Conservation (phyloP, 2,888 invertebrate genomes). For the Melanchra persicariae region DNA sequence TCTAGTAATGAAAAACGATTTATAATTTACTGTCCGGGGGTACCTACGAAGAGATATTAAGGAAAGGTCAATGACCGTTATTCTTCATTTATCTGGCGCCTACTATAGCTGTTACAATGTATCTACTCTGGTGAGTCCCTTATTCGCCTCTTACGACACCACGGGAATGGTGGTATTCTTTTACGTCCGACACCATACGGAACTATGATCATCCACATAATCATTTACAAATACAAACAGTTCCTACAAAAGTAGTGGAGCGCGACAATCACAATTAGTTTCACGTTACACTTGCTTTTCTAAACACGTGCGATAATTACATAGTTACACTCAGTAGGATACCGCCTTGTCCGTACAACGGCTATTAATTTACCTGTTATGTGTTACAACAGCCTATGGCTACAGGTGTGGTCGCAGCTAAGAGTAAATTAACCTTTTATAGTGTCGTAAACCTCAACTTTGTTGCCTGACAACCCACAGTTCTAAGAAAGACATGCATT, state of each 20-base stretch:
- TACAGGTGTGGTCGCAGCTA: slow-evolving; percentile 21
- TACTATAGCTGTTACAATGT: too few relatives aligned
- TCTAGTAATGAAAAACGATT: too few relatives aligned
- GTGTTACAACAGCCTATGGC: slow-evolving; percentile 10
- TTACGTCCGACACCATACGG: too few relatives aligned
- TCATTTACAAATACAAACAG: slow-evolving; percentile 11
- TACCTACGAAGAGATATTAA: too few relatives aligned
- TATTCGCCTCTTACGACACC: too few relatives aligned
- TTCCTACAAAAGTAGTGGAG: slow-evolving; percentile 48
- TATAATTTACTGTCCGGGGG: too few relatives aligned
- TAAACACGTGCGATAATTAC: slow-evolving; percentile 64
- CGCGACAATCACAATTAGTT: slow-evolving; percentile 56
- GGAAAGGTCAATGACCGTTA: too few relatives aligned
- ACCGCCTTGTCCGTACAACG: slow-evolving; percentile 7
- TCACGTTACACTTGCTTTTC: slow-evolving; percentile 68
- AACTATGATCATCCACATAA: too few relatives aligned
- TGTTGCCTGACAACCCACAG: neutral
- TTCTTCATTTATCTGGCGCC: too few relatives aligned
- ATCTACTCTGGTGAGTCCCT: too few relatives aligned
- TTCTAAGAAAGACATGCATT: too few relatives aligned
- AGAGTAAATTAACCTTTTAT: slow-evolving; percentile 39
- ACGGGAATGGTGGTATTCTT: too few relatives aligned
- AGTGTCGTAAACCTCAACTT: slow-evolving; percentile 29
- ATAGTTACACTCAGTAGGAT: slow-evolving; percentile 30
- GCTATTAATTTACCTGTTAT: slow-evolving; percentile 17